Base-by-base conservation (phyloP, 37 sponge, comb jelly and placozoan genomes). In the Cladorhizidae sp. region DNA sequence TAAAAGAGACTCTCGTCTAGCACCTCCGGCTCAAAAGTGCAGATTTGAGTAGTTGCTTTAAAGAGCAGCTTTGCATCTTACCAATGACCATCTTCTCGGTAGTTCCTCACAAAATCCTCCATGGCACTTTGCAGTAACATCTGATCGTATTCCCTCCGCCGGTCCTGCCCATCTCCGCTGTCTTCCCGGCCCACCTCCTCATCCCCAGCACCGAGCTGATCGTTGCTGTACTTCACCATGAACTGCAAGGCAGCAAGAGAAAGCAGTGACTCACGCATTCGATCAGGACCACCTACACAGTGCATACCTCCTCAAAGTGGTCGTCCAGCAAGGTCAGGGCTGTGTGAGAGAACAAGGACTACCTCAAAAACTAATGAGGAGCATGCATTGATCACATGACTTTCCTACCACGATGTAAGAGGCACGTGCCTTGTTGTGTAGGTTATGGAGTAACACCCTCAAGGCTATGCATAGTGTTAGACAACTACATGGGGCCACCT, bases 291-390 rank as follows among this genome's bases (percentile, higher is more conserved):
- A 50, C 38, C 31, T 21, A n/a, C n/a, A n/a, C n/a, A n/a, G n/a
- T n/a, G n/a, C n/a, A n/a, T n/a, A 97, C 94, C 94, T 91, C 73
- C 62, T 97, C 97, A 89, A 97, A 97, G 72, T 83, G 88, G 32
- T 89, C 78, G 86, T 97, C 97, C 67, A 97, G 73, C 42, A 84
- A 51, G 0, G 85, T 91, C 18, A 97, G 73, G 0, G 79, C 95
- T 94, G 86, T 36, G 51, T 8, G 32, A 15, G 70, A 26, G n/a
- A 56, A 59, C 6, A 12, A 45, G 49, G 49, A 9, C 3, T 15
- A 5, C 29, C 3, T 28, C 25, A 61, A 29, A 7, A 12, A 3
- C 29, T 17, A 7, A 29, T 9, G 39, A 38, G 38, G 39, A 37
- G 21, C 39, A 20, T 68, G 31, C 35, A 61, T 17, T 36, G 31